Evolutionary conservation across 1,140 invertebrate species (phyloP).

Genomic region (Lanistes nyassanus): DNA sequence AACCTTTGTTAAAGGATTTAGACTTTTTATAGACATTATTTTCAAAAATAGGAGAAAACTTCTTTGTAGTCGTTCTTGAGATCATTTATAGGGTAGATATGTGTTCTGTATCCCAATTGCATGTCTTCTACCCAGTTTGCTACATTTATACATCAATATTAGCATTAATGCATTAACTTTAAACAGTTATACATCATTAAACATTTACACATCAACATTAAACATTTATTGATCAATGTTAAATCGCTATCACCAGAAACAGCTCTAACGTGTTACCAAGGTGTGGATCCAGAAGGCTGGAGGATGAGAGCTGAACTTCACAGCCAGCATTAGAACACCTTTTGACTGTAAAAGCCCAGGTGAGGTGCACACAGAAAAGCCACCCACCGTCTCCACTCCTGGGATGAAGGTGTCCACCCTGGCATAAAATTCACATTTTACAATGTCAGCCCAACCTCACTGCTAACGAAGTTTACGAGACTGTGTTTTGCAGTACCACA

Average conservation of each 20-base stretch:
- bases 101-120: neutral
- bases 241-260: neutral
- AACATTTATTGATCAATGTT: neutral
- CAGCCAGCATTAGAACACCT: slow-evolving; percentile 57
- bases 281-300: slow-evolving; percentile 65
- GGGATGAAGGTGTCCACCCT: slow-evolving; percentile 67
- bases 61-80: neutral
- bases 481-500: no score
- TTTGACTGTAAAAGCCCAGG: slow-evolving; percentile 46
- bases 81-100: neutral
- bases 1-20: no score
- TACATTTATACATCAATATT: neutral
- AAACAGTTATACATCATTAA: neutral
- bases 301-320: slow-evolving; percentile 62
- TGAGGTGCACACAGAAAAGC: slow-evolving; percentile 65
- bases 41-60: neutral
- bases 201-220: neutral
- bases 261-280: slow-evolving; percentile 46
- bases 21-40: neutral
- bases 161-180: neutral
- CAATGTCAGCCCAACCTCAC: neutral
- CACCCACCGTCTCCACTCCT: slow-evolving; percentile 56
- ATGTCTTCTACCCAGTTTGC: neutral
- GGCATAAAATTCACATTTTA: no score
- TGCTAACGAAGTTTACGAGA: no score